Base-by-base conservation (phyloP, 2,888 invertebrate genomes). In the Platycnemis pennipes region DNA sequence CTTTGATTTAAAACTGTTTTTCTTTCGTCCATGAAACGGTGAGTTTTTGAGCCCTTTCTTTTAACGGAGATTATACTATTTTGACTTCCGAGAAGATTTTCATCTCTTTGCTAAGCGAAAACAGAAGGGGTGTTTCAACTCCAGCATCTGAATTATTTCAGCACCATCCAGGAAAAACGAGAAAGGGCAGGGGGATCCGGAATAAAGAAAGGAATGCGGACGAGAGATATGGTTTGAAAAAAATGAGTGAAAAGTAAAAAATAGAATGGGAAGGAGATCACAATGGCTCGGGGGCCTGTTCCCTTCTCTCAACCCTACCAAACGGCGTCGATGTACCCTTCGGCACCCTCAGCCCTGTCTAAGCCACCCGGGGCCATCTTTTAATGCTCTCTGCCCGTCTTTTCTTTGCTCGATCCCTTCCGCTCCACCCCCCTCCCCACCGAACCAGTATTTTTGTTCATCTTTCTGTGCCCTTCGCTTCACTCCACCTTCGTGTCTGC, bases 341-440 rank as follows among this genome's bases (percentile, higher is more conserved):
- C 37, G 77, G 77, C 77, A 16, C 13, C 77, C 77, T 37, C 37
- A 37, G 37, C 77, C 37, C 8, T 77, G 77, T 77, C 31, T 77
- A 37, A 77, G 37, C 11, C 77, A 77, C 77, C 77, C 77, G 77
- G 77, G 77, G 77, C 77, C 77, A 77, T 77, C 77, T 77, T 77
- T 77, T 77, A 77, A 77, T 77, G 77, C 77, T 37, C 26, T 8
- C 63, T 26, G 7, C 77, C 77, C 77, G 13, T 11, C 7, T 37
- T 16, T 77, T 77, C 37, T 16, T 13, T 16, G 26, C 31, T 77
- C 31, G 31, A 31, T 77, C 77, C 77, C 77, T 37, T 77, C 49
- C 37, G 8, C 37, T 26, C 37, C 77, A 0, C 37, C 16, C 77
- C 77, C 37, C 31, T 22, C 19, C 37, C 37, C 37, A 13, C 77